Evolutionary conservation across 2,797 vertebrate species (phyloP).

Genomic region (Channa striata): DNA sequence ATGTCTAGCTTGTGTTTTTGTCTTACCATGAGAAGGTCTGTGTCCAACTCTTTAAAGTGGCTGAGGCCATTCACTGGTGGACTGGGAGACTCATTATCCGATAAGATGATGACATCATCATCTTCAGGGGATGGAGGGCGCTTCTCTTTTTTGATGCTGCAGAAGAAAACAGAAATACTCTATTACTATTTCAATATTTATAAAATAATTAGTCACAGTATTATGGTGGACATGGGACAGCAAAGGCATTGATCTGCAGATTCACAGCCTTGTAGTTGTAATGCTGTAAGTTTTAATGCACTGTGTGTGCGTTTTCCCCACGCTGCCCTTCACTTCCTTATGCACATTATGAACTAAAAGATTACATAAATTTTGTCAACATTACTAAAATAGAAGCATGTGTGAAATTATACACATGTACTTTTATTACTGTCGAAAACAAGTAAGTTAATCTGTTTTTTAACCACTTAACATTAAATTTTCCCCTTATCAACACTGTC

Average conservation of each 20-base stretch:
- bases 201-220: too few species aligned
- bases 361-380: not conserved
- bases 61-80: constrained; percentile 90
- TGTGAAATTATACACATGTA: not conserved
- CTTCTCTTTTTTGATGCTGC: constrained; percentile 87
- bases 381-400: not conserved
- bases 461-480: not conserved
- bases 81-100: constrained; percentile 91
- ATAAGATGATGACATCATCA: constrained; percentile 91
- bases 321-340: too few species aligned
- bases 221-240: not conserved
- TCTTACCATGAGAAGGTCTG: constrained; percentile 91
- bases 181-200: constrained; percentile 2
- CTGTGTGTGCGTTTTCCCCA: too few species aligned
- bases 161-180: constrained; percentile 38
- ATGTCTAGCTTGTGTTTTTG: not conserved
- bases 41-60: constrained; percentile 88
- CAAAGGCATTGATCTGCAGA: too few species aligned
- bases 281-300: too few species aligned
- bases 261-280: too few species aligned
- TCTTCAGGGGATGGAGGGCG: constrained; percentile 88
- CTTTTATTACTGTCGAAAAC: not conserved
- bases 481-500: too few species aligned
- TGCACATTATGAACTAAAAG: not conserved
- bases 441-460: not conserved